Evolutionary conservation across 2,113 vertebrate species (phyloP).

Genomic region (Beaufortia kweichowensis): DNA sequence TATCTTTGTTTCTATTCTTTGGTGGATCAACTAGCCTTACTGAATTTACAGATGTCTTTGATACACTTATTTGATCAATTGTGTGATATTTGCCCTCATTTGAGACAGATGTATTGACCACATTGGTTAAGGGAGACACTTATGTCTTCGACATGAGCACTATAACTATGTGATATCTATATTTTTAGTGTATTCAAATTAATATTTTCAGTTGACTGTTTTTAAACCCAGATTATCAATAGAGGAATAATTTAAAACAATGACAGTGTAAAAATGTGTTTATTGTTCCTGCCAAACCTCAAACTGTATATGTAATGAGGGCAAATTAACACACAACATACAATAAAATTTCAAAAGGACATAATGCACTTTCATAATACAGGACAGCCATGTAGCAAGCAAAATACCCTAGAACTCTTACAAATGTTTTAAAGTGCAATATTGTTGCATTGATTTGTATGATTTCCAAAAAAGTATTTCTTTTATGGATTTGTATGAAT

Average conservation of each 20-base stretch:
- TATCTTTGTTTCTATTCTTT: constrained; percentile 35
- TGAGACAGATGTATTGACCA: constrained; percentile 5
- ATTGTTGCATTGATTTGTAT: constrained; percentile 44
- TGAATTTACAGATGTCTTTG: constrained; percentile 39
- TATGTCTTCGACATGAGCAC: not conserved
- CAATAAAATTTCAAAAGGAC: not conserved
- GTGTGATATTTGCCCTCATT: constrained; percentile 19
- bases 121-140: not conserved
- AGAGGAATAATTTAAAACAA: not conserved
- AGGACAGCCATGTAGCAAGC: constrained; percentile 33
- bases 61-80: constrained; percentile 15
- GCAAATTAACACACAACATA: constrained; percentile 3
- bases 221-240: not conserved
- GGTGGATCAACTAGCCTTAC: constrained; percentile 8
- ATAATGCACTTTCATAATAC: constrained; percentile 11
- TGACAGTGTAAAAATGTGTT: constrained; percentile 1
- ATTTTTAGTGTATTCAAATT: constrained; percentile 2
- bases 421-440: constrained; percentile 40
- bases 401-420: constrained; percentile 41
- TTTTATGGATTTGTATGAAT: constrained; percentile 36
- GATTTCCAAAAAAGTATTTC: constrained; percentile 32
- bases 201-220: constrained; percentile 6
- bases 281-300: constrained; percentile 28
- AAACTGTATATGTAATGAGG: constrained; percentile 23
- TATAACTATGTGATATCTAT: not conserved